Evolutionary conservation across 2,113 vertebrate genomes (phyloP), one percentile per base, ranked within the genome.

Genomic region (Lonchura striata): DNA sequence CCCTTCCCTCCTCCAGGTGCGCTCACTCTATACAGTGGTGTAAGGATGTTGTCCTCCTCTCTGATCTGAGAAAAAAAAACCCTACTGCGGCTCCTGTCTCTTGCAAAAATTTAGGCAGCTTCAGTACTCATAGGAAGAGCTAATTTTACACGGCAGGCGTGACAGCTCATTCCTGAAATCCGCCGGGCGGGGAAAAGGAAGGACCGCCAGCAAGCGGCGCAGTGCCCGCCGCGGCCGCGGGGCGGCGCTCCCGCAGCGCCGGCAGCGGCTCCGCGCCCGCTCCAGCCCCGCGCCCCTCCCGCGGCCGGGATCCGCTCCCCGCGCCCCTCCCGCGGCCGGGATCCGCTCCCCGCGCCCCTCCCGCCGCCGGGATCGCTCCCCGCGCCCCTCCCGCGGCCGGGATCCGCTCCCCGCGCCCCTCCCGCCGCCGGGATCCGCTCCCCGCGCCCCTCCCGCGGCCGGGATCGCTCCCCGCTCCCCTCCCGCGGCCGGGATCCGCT

Each of bases 221-320:
- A 33, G 68, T 6, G 13, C 75, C 23, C 12, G 2, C 10, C 15
- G 16, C 10, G 53, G 76, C 96, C 97, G 85, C 95, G 64, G 96
- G 98, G 74, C 72, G 97, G 97, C 97, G 95, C 81, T 64, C 50
- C 57, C 57, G 75, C 81, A 82, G 91, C 66, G 44, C 18, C 27
- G 25, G 33, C 41, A 16, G 39, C 28, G 11, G 6, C 30, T 6
- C 59, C 11, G 27, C 1, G 11, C 33, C 68, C 6, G 20, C 33
- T 1, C 60, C 59, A 0, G 6, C 12, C 17, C 24, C 49, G 18
- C 11, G 10, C 19, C 75, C 31, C 53, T 9, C 25, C 4, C 41
- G 41, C 41, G 13, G 16, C 52, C 52, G 59, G 35, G 35, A 27
- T 18, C 30, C 44, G 42, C 42, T 42, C 42, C 42, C 42, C 39